A percentile compares a stretch with the other conserved stretches of the same genome.
Evolutionary conservation across 1,140 invertebrate species (phyloP).

Genomic region (Papilio dardanus): DNA sequence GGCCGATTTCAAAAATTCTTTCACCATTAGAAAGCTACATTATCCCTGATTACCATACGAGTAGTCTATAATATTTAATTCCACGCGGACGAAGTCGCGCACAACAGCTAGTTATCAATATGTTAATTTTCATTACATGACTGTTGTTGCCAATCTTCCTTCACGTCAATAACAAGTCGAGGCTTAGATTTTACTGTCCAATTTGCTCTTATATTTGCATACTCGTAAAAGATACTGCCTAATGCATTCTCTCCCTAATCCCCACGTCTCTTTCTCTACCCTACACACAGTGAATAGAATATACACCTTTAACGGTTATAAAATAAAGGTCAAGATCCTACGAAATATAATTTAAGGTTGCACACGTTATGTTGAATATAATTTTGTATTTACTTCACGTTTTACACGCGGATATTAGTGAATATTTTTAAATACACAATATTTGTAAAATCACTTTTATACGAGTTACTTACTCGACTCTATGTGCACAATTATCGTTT

Average conservation of each 20-base stretch:
- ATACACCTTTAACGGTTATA: not conserved
- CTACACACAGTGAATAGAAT: constrained; percentile 28
- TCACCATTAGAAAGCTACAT: no score
- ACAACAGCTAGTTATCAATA: constrained; percentile 17
- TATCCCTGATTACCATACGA: no score
- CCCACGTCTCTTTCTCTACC: constrained; percentile 56
- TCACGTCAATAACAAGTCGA: constrained; percentile 51
- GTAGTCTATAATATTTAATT: no score
- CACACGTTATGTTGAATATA: constrained; percentile 46
- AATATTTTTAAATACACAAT: not conserved
- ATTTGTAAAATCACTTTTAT: not conserved
- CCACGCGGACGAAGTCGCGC: no score
- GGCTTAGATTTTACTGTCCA: constrained; percentile 71
- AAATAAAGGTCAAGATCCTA: not conserved
- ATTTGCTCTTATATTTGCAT: constrained; percentile 73
- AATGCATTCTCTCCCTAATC: constrained; percentile 74
- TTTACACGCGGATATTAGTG: not conserved
- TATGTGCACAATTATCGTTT: no score
- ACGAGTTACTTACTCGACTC: no score
- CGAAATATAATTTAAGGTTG: constrained; percentile 20
- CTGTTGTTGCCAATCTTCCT: constrained; percentile 40
- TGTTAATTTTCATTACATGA: not conserved
- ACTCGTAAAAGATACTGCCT: constrained; percentile 76
- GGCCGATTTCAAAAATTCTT: no score
- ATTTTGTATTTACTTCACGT: constrained; percentile 41